Base-by-base conservation (phyloP, 2,113 vertebrate genomes). In the Corythornis cristatus region DNA sequence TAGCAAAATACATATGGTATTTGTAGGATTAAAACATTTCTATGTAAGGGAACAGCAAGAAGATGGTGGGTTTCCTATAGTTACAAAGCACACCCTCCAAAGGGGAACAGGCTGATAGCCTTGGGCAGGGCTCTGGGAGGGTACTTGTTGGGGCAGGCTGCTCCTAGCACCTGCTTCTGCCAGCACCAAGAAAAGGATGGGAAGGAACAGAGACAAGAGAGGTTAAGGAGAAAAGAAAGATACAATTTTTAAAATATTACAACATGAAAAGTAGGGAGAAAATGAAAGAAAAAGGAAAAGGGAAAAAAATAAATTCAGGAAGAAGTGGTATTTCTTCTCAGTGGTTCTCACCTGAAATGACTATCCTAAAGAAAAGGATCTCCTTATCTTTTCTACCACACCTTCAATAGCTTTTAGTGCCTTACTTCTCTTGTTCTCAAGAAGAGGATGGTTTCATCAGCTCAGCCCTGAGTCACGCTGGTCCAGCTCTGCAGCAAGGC, bases 21-120 rank as follows among this genome's bases (percentile, higher is more conserved):
- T 94, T 96, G 90, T 89, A 93, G 58, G 82, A 96, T 92, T 84
- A 22, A 95, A 93, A 90, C 7, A 91, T 87, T 95, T 87, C 86
- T 88, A 95, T 88, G 40, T 57, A 95, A 95, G 83, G 82, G 28
- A 96, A 90, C 48, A 81, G 43, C 84, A 86, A 43, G 33, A 91
- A 81, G 73, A 97, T 92, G 85, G 50, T 91, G 71, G 71, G 92
- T 91, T 76, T 87, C 65, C 78, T 89, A 6, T 50, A 15, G 56
- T 83, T 88, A 89, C 75, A 88, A 50, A 73, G 60, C 67, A 84
- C 17, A n/a, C 21, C 2, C 53, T 77, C 31, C 62, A 76, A 46
- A 80, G 62, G 21, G 50, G 40, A 3, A 2, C 0, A 88, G 48
- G 56, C 71, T 68, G 42, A 53, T 45, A 91, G 79, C 77, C 81